Evolutionary conservation across 37 sponge, comb jelly and placozoan genomes (phyloP).

Genomic region (Aplysina aerophoba): DNA sequence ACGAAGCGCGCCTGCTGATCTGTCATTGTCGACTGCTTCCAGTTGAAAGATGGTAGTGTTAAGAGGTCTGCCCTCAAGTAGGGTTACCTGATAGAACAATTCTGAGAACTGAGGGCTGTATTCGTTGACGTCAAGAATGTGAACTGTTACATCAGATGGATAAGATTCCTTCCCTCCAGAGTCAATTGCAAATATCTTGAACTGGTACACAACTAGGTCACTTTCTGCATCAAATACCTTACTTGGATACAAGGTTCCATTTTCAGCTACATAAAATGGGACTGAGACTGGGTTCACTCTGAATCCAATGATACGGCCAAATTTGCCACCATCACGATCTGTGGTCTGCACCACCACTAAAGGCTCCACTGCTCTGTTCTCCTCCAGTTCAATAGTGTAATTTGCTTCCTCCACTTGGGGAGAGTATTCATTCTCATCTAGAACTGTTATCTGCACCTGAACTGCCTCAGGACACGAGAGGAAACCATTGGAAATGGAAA

Average conservation of each 20-base stretch:
- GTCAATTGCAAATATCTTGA: slow-evolving; percentile 58
- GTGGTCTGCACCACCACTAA: slow-evolving; percentile 16
- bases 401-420: slow-evolving; percentile 36
- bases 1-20: not conserved
- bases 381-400: slow-evolving; percentile 27
- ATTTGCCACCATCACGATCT: slow-evolving; percentile 34
- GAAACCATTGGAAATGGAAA: slow-evolving; percentile 50
- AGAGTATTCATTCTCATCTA: slow-evolving; percentile 56
- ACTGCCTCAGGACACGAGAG: slow-evolving; percentile 13
- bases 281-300: not conserved
- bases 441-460: slow-evolving; percentile 28
- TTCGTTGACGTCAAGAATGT: slow-evolving; percentile 67
- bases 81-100: not conserved
- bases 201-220: slow-evolving; percentile 32
- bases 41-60: slow-evolving; percentile 38
- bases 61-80: not conserved
- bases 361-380: slow-evolving; percentile 37
- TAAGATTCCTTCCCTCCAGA: slow-evolving; percentile 42
- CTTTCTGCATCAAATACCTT: slow-evolving; percentile 59
- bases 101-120: slow-evolving; percentile 46
- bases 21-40: slow-evolving; percentile 53
- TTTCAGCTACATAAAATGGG: slow-evolving; percentile 47
- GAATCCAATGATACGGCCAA: slow-evolving; percentile 24
- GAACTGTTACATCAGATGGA: slow-evolving; percentile 40
- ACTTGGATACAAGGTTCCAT: slow-evolving; percentile 39